Conservation (phyloP, 2,888 invertebrate genomes). For the Homarus gammarus region DNA sequence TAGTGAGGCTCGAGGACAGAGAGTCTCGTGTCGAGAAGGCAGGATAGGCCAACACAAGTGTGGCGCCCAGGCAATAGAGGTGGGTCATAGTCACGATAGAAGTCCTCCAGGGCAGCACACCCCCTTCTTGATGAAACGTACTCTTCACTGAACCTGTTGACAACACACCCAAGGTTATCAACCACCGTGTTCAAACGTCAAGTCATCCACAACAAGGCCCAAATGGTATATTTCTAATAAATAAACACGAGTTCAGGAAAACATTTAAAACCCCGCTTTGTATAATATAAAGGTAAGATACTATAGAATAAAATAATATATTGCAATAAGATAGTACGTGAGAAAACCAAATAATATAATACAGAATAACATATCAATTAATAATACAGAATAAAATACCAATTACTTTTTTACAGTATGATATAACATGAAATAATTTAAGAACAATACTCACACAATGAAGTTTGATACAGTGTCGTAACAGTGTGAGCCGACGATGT, state of each 20-base stretch:
- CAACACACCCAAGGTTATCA: background rate
- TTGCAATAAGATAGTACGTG: too few relatives aligned
- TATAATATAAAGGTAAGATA: too few relatives aligned
- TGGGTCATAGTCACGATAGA: conserved; percentile 88
- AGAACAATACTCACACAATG: conserved; percentile 81
- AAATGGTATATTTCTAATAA: too few relatives aligned
- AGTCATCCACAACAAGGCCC: too few relatives aligned
- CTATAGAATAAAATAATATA: too few relatives aligned
- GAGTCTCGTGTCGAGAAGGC: conserved; percentile 87
- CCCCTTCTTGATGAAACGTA: conserved; percentile 79
- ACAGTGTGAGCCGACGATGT: conserved; percentile 89
- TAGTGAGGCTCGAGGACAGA: conserved; percentile 84
- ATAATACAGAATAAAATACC: background rate
- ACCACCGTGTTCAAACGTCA: too few relatives aligned
- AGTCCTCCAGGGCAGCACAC: conserved; percentile 82
- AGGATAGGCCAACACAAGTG: conserved; percentile 93
- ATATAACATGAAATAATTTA: too few relatives aligned
- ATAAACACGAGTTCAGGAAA: too few relatives aligned
- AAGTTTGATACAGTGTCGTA: conserved; percentile 95
- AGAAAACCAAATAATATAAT: too few relatives aligned
- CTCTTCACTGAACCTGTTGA: conserved; percentile 82
- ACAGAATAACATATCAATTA: background rate
- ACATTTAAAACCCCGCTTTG: too few relatives aligned
- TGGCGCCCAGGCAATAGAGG: conserved; percentile 88
- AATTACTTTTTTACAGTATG: too few relatives aligned